phyloP scores from a whole-genome alignment of 1,140 invertebrate genomes.

The Sycophaga agraensis region DNA sequence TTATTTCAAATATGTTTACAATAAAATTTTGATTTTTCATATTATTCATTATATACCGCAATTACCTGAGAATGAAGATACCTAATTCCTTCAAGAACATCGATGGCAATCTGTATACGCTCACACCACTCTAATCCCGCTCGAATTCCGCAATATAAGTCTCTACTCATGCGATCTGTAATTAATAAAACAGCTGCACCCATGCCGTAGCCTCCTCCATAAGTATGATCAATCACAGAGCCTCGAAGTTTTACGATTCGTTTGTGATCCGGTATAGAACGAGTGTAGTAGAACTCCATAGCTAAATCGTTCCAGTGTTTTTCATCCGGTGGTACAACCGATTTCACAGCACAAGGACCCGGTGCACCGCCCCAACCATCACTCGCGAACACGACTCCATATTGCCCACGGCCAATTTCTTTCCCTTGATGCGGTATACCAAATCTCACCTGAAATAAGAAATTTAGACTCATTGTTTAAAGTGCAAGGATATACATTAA shows the following conservation, averaged over 20 bases:
- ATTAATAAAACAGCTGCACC: conserved; percentile 80
- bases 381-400: conserved; percentile 88
- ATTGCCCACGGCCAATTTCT: conserved; percentile 88
- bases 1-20: no score
- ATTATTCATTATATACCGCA: no score
- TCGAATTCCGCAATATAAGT: conserved; percentile 81
- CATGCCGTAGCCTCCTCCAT: conserved; percentile 61
- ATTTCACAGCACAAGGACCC: conserved; percentile 83
- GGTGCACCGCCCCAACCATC: conserved; percentile 74
- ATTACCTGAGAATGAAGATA: conserved; percentile 77
- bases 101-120: conserved; percentile 75
- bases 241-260: conserved; percentile 79
- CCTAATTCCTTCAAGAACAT: conserved; percentile 82
- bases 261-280: conserved; percentile 82
- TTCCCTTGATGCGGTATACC: conserved; percentile 77
- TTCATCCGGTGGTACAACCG: conserved; percentile 86
- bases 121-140: conserved; percentile 69
- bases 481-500: no score
- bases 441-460: conserved; percentile 63
- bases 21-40: no score
- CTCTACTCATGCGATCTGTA: conserved; percentile 72
- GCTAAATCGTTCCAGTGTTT: conserved; percentile 90
- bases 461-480: no score
- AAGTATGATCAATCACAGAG: conserved; percentile 81
- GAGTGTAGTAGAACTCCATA: conserved; percentile 88